Evolutionary conservation across 2,113 vertebrate genomes (phyloP), one percentile per base, ranked within the genome.

Genomic region (Philantomba maxwellii): DNA sequence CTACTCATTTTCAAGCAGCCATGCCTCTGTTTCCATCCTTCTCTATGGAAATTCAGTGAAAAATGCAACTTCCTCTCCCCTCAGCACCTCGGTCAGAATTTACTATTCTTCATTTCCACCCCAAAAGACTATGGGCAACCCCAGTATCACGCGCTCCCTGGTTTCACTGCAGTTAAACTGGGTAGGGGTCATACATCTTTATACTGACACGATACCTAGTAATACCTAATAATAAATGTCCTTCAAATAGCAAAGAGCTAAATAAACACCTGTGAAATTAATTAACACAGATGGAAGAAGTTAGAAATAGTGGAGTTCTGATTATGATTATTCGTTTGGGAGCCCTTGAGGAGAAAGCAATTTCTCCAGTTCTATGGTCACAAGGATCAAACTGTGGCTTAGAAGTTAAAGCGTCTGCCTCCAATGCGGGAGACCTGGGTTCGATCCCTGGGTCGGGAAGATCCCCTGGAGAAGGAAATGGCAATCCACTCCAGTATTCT

Each of bases 111-210:
- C 57, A 47, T 14, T 66, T 45, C 28, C 17, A 14, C 28, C 25
- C 51, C 39, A 33, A 51, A 73, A 66, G 33, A 64, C 33, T 55
- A 15, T 0, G 5, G 4, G n/a, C n/a, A 85, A 47, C 33, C 33
- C 57, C 6, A 2, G 1, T 3, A 19, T 8, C 12, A 21, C 5
- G 1, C 0, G 0, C 8, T 23, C 19, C 17, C 23, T 2, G 47
- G 53, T 14, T 28, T 45, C 60, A 43, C 16, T 10, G 57, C 11
- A 73, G 17, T 43, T 16, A 89, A 43, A 45, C 39, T 15, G n/a
- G 64, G 28, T 6, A 80, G 51, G 53, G 28, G 9, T 2, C 25
- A 15, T 25, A 21, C 13, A 39, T 49, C 64, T 78, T 96, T 7
- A 33, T 51, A 85, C 8, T 53, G 81, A n/a, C 80, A 89, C 16